Evolutionary conservation across 2,888 invertebrate species (phyloP).

Genomic region (Neoitamus cyanurus): DNA sequence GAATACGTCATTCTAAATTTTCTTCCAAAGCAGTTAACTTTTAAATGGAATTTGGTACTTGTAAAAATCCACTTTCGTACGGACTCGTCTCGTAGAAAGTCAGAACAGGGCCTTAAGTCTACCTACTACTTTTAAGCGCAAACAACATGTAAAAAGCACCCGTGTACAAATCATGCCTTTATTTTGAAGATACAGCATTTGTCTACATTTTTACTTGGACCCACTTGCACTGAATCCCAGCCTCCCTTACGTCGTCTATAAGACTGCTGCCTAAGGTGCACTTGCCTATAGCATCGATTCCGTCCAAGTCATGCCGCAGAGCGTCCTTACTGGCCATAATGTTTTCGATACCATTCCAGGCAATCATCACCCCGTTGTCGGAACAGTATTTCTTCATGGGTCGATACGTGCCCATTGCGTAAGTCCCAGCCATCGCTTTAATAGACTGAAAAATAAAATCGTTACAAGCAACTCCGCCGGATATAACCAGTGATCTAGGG

Average conservation of each 20-base stretch:
- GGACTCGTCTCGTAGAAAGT: no score
- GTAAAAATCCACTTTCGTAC: no score
- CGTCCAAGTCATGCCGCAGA: constrained; percentile 64
- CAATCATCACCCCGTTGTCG: constrained; percentile 99
- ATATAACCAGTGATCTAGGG: constrained; percentile 76
- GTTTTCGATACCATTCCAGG: constrained; percentile 96
- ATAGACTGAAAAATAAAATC: constrained; percentile 80
- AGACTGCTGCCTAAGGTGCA: constrained; percentile 57
- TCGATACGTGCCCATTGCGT: constrained; percentile 74
- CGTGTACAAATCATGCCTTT: neutral
- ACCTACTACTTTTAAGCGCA: no score
- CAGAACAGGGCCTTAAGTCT: no score
- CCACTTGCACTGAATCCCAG: constrained; percentile 64
- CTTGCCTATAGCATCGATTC: constrained; percentile 67
- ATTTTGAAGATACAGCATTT: neutral
- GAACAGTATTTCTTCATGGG: constrained; percentile 91
- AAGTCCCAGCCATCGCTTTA: constrained; percentile 73
- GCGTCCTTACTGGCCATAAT: constrained; percentile 6
- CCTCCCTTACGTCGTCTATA: constrained; percentile 57
- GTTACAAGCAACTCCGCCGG: constrained; percentile 97
- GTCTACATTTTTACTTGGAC: constrained; percentile 54
- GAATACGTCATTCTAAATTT: no score
- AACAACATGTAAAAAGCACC: neutral
- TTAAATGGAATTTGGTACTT: no score
- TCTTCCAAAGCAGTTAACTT: no score